A percentile compares a stretch with the other conserved stretches of the same genome.
Conservation (phyloP, 2,797 vertebrate species). For the Acanthurus lineatus region DNA sequence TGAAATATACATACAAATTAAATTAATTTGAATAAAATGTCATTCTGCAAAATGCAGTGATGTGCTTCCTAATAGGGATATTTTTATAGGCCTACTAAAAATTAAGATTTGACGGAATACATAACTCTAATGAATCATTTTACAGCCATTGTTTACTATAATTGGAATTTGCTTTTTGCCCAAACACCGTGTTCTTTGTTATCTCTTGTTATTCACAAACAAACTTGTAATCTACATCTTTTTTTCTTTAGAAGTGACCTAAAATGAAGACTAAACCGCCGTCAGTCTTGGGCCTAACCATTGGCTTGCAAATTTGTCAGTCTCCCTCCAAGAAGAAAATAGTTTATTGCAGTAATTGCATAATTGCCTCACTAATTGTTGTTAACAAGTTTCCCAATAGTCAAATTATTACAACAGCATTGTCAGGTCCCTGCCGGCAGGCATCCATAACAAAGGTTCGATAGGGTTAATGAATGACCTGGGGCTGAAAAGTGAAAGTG, state of each 20-base stretch:
- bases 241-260: conserved; percentile 4
- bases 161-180: background rate
- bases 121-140: background rate
- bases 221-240: too few species aligned
- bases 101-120: too few species aligned
- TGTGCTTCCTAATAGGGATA: background rate
- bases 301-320: conserved; percentile 83
- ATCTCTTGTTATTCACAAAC: background rate
- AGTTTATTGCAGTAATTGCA: conserved; percentile 89
- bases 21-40: background rate
- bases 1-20: background rate
- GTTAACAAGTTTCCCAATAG: conserved; percentile 87
- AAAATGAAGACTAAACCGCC: background rate
- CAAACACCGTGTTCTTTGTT: background rate
- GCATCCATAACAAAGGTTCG: conserved; percentile 81
- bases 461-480: conserved; percentile 86
- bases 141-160: background rate
- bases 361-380: conserved; percentile 90
- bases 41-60: background rate
- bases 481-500: conserved; percentile 78
- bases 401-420: conserved; percentile 82
- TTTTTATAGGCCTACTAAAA: too few species aligned
- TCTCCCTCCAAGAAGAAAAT: conserved; percentile 60
- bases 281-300: conserved; percentile 48
- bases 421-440: conserved; percentile 70